A percentile compares a stretch with the other conserved stretches of the same genome.
phyloP scores from a whole-genome alignment of 2,888 invertebrate species.

The Crepidodera aurea region DNA sequence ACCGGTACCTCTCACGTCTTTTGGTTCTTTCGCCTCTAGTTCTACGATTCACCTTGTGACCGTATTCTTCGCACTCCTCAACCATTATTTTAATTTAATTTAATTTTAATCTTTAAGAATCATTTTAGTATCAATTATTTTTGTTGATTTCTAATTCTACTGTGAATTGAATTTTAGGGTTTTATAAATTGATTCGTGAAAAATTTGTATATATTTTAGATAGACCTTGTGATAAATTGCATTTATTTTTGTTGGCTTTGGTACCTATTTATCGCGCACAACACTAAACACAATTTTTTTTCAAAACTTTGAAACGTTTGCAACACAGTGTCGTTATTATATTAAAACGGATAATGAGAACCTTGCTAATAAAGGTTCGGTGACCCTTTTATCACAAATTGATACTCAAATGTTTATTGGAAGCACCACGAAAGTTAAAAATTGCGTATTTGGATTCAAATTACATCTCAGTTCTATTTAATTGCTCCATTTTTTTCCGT shows the following conservation, averaged over 20 bases:
- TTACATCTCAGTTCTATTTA: background rate
- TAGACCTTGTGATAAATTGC: too few species aligned
- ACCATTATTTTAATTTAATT: background rate
- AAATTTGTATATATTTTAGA: too few species aligned
- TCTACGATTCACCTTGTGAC: conserved; percentile 45
- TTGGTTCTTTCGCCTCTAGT: conserved; percentile 56
- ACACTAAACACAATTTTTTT: background rate
- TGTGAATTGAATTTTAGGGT: too few species aligned
- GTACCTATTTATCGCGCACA: background rate
- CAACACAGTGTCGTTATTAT: background rate
- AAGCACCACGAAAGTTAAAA: background rate
- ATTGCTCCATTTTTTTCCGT: background rate
- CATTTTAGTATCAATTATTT: too few species aligned
- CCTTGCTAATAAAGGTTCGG: conserved; percentile 17
- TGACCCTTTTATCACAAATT: conserved; percentile 18
- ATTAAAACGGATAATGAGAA: conserved; percentile 8
- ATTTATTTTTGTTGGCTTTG: too few species aligned
- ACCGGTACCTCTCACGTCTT: conserved; percentile 54
- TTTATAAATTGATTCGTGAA: too few species aligned
- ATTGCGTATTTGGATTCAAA: background rate
- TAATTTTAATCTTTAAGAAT: too few species aligned
- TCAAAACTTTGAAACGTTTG: background rate
- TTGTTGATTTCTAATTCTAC: too few species aligned
- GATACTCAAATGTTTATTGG: conserved; percentile 11
- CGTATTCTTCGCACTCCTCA: background rate